Percentiles rank a stretch among this genome's conserved stretches.
phyloP scores from a whole-genome alignment of 2,797 vertebrate species.

The Orestias chungarensis region DNA sequence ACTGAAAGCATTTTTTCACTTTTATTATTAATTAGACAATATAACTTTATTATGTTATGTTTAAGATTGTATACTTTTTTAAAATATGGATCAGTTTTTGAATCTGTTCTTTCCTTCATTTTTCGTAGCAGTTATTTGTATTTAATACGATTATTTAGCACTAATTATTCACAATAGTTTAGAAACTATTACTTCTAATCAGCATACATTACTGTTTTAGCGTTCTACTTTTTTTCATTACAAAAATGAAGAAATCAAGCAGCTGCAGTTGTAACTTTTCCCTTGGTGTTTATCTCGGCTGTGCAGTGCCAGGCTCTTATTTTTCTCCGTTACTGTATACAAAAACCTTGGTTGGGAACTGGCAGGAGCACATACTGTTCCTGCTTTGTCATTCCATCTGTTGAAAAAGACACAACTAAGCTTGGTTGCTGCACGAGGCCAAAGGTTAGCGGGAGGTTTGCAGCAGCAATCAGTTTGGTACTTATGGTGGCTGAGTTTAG shows the following conservation, averaged over 20 bases:
- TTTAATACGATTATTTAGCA: not conserved
- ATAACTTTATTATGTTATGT: too few species aligned
- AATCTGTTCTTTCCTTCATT: not conserved
- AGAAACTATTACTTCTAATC: not conserved
- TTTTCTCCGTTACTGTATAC: slow-evolving; percentile 43
- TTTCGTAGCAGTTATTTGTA: not conserved
- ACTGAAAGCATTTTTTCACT: not conserved
- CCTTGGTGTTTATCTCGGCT: slow-evolving; percentile 51
- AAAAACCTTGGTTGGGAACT: slow-evolving; percentile 17
- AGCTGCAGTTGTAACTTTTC: slow-evolving; percentile 59
- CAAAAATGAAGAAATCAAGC: slow-evolving; percentile 23
- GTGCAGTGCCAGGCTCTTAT: slow-evolving; percentile 49
- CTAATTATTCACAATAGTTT: not conserved
- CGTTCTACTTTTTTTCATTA: slow-evolving; percentile 7
- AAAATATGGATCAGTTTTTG: not conserved
- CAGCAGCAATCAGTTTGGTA: slow-evolving; percentile 9
- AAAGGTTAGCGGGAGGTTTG: slow-evolving; percentile 33
- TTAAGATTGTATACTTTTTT: not conserved
- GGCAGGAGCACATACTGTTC: slow-evolving; percentile 51
- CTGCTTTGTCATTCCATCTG: slow-evolving; percentile 34
- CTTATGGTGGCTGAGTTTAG: not conserved
- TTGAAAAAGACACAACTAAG: slow-evolving; percentile 29
- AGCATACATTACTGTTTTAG: slow-evolving; percentile 3
- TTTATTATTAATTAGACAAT: too few species aligned
- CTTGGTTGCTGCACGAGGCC: slow-evolving; percentile 33